phyloP scores from a whole-genome alignment of 2,797 vertebrate genomes.

The Sphaeramia orbicularis region DNA sequence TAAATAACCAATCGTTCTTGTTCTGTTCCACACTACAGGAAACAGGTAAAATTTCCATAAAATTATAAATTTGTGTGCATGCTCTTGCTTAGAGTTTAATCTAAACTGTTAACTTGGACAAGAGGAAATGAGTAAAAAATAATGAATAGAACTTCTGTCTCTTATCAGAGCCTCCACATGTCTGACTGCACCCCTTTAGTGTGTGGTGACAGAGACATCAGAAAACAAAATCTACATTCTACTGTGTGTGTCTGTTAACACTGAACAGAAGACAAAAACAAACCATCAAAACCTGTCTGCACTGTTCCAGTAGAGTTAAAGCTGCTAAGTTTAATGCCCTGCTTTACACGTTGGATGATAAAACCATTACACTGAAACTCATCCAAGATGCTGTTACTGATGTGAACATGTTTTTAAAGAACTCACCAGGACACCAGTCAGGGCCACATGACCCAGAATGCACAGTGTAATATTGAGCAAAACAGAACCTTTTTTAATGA shows the following conservation, averaged over 20 bases:
- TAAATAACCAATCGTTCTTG: too few relatives aligned
- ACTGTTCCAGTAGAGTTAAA: background rate
- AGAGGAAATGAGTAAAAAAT: background rate
- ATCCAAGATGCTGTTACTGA: background rate
- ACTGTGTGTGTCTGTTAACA: too few relatives aligned
- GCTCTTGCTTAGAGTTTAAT: background rate
- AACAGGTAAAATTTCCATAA: background rate
- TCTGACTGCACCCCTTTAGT: background rate
- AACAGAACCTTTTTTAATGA: too few relatives aligned
- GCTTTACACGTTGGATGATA: background rate
- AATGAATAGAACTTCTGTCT: background rate
- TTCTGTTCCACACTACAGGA: background rate
- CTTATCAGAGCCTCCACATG: too few relatives aligned
- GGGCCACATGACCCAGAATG: background rate
- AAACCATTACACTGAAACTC: background rate
- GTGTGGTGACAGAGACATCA: background rate
- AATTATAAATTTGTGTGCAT: background rate
- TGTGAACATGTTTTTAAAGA: background rate
- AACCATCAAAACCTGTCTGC: background rate
- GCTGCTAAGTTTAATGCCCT: background rate
- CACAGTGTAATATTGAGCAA: background rate
- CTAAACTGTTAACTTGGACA: background rate
- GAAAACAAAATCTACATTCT: background rate
- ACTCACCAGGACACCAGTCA: background rate
- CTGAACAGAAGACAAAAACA: background rate